These are phyloP conservation scores for Pristionchus japonicus DNA, from an alignment of 2,888 invertebrate genomes.

Conservation along the genomic window DNA sequence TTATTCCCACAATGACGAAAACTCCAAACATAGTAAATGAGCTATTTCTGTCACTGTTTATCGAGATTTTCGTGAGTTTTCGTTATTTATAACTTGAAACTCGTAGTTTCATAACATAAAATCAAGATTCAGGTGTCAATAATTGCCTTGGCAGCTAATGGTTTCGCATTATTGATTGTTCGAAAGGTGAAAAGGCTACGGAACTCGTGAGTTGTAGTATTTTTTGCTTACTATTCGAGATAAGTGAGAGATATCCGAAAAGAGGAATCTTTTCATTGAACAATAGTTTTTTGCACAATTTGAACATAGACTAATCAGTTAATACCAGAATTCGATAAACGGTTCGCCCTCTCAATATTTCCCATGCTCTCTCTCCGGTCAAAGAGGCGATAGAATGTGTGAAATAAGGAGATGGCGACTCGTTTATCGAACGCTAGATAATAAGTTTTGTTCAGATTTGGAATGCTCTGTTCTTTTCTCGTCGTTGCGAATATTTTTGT, in stretches of 20 bases:
- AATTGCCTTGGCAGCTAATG: neutral
- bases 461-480: neutral
- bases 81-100: neutral
- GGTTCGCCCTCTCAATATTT: too few species aligned
- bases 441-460: neutral
- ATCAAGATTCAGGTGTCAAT: neutral
- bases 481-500: neutral
- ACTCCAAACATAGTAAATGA: neutral
- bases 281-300: too few species aligned
- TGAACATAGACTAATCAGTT: too few species aligned
- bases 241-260: too few species aligned
- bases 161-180: neutral
- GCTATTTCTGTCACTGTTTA: neutral
- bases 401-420: too few species aligned
- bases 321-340: too few species aligned
- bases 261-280: too few species aligned
- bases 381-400: too few species aligned
- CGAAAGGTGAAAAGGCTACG: neutral
- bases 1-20: neutral
- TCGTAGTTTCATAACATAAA: neutral
- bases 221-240: neutral
- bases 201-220: neutral
- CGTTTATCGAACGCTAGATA: too few species aligned
- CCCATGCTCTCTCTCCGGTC: too few species aligned
- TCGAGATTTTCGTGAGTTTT: slow-evolving; percentile 28